Conservation (phyloP, 1,140 invertebrate genomes). For the Batillaria attramentaria region DNA sequence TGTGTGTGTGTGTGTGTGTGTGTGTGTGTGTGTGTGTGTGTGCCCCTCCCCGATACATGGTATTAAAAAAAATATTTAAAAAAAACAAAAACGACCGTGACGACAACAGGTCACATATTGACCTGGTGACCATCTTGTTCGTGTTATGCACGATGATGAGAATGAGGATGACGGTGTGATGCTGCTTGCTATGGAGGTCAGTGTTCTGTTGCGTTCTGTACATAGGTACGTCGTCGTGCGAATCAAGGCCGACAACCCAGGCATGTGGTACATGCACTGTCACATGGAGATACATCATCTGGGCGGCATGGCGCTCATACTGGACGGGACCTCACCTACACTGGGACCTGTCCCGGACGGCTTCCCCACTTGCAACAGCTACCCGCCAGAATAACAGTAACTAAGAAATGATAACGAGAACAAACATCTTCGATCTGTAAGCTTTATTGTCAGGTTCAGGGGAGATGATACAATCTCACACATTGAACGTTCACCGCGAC, state of each 20-base stretch:
- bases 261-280: conserved; percentile 53
- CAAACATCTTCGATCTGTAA: too few relatives aligned
- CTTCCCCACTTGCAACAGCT: conserved; percentile 37
- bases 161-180: neutral
- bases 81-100: neutral
- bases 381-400: too few relatives aligned
- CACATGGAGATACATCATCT: conserved; percentile 48
- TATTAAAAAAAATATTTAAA: neutral
- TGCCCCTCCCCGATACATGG: neutral
- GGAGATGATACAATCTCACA: too few relatives aligned
- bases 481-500: too few relatives aligned
- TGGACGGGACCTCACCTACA: conserved; percentile 33
- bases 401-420: too few relatives aligned
- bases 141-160: neutral
- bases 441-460: too few relatives aligned
- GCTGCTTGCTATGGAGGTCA: neutral
- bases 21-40: neutral
- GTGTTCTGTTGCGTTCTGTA: conserved; percentile 73
- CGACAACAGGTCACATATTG: neutral
- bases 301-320: conserved; percentile 48
- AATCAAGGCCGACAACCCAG: conserved; percentile 83
- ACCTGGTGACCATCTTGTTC: neutral
- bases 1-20: neutral
- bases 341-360: conserved; percentile 11
- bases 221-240: conserved; percentile 75